Conservation (phyloP, 2,113 vertebrate genomes). For the Laterallus jamaicensis region DNA sequence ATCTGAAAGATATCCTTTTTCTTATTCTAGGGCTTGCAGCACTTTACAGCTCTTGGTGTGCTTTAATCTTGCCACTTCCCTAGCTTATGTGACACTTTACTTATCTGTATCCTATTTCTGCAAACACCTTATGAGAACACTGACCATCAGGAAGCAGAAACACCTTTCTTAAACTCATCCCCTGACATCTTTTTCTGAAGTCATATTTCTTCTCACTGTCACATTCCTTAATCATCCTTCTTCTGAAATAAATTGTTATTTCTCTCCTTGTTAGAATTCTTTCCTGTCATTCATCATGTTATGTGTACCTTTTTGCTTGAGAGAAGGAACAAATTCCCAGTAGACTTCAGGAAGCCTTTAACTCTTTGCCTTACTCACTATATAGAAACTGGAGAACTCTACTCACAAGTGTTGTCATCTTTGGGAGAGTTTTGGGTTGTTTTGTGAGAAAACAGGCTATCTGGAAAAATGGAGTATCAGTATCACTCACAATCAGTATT, state of each 20-base stretch:
- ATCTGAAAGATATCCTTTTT: background rate
- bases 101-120: background rate
- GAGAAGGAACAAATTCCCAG: constrained; percentile 16
- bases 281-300: constrained; percentile 47
- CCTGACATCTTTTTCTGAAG: background rate
- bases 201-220: constrained; percentile 39
- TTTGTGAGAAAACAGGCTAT: background rate
- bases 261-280: constrained; percentile 28
- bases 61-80: background rate
- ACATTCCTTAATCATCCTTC: background rate
- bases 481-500: background rate
- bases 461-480: background rate
- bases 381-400: background rate
- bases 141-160: constrained; percentile 2
- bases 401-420: background rate
- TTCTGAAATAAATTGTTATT: constrained; percentile 43
- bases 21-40: background rate
- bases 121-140: background rate
- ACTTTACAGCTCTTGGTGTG: background rate
- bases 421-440: background rate
- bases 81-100: background rate
- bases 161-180: constrained; percentile 27
- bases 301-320: background rate
- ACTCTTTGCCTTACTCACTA: background rate
- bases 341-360: background rate